Base-by-base conservation (phyloP, 2,888 invertebrate species). In the Thysanoteuthis rhombus region DNA sequence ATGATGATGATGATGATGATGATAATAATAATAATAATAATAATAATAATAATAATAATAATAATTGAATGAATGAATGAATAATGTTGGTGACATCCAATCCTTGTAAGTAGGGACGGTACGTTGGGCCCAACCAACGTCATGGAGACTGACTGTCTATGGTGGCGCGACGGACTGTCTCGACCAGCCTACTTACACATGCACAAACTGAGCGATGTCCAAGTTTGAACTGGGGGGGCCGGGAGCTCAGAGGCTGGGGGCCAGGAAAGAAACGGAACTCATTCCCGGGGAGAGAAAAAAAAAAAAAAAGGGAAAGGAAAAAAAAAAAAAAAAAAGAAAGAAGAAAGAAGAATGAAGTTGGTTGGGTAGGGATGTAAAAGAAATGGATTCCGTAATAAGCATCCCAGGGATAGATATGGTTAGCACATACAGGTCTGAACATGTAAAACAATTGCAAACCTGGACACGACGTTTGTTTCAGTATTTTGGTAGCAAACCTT, bases 151-250 rank as follows among this genome's bases (percentile, higher is more conserved):
- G n/a, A 75, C 75, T 75, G 75, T 75, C 75, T 75, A 16, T 75
- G 36, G 16, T 75, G 75, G 75, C 75, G 75, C 75, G 75, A 75
- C 75, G 75, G 75, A 75, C n/a, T 75, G 75, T 75, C 75, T 75
- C 75, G 75, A n/a, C 75, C 75, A 75, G 75, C n/a, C 75, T 75
- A 75, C 75, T 75, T 75, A 75, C 75, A n/a, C 75, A 75, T 75
- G 75, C 75, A n/a, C n/a, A 75, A n/a, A 75, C n/a, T 16, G 4
- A 75, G n/a, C n/a, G 75, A 75, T 75, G 75, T 75, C 75, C 75
- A 75, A 75, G 75, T 75, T n/a, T 75, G 75, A 75, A 75, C 75
- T 75, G 75, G n/a, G 75, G n/a, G 75, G 3, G 75, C n/a, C 75
- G 75, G 75, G 75, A 12, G 6, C 75, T 75, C n/a, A 16, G 75